Evolutionary conservation across 92 coral and sea anemone genomes (phyloP), one percentile per base, ranked within the genome.

Genomic region (Heliopora coerulea): DNA sequence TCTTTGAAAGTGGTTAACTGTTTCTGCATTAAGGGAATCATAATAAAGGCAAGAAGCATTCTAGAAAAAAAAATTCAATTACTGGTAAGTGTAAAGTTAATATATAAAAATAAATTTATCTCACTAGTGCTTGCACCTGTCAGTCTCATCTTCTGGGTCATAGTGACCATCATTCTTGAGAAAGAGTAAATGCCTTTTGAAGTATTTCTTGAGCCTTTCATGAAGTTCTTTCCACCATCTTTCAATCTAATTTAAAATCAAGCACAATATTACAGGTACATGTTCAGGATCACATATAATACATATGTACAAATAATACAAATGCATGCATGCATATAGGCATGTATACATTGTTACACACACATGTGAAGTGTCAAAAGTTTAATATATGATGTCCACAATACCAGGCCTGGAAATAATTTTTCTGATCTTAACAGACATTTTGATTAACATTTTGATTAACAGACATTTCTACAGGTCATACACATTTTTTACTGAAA

Each of bases 191-290:
- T 67, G 58, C 2, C 39, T 49, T 31, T 67, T 67, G 17, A 49
- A 67, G 26, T 67, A 67, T 49, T 67, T 67, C 37, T 67, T 59
- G 0, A 67, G 42, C 19, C 74, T 67, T 29, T 67, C 40, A 31
- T 67, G 74, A 0, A 67, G 59, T 27, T 67, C 59, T 49, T 21
- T 67, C 57, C 74, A 67, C 74, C 74, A 67, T 49, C 74, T 25
- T 20, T 67, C 59, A 30, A 67, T 67, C 74, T 67, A 67, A 52
- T 18, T 32, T 19, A 21, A 61, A 46, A 30, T 46, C n/a, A 8
- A 2, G 15, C 15, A 46, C n/a, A 46, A 46, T 2, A 8, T 46
- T 8, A 46, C 15, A 46, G n/a, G 14, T 46, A 46, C 15, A 6
- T 46, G 15, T 10, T 15, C 7, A 8, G 7, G 7, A 8, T 46